These are phyloP conservation scores for Melanocharis versteri DNA, from an alignment of 2,113 vertebrate species.

Conservation along the genomic window DNA sequence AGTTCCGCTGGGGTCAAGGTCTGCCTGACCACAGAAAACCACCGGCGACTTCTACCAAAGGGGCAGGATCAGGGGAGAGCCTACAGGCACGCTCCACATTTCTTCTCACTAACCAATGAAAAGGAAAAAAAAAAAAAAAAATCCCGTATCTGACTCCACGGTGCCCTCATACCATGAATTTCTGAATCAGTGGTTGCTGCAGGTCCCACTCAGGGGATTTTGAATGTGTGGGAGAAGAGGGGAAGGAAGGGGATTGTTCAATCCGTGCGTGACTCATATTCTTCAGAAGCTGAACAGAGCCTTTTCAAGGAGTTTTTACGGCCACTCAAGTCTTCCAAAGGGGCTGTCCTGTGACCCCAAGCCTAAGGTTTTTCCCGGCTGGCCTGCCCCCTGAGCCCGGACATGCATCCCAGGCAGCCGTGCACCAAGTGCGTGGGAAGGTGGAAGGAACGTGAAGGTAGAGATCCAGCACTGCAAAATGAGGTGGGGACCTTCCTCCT, in stretches of 20 bases:
- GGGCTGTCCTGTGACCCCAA: background rate
- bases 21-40: background rate
- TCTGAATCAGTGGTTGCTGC: conserved; percentile 53
- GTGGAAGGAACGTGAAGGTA: background rate
- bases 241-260: conserved; percentile 64
- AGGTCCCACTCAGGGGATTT: conserved; percentile 58
- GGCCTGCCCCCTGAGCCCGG: background rate
- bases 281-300: conserved; percentile 37
- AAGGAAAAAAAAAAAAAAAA: background rate
- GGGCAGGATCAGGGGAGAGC: background rate
- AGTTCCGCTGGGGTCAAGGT: background rate
- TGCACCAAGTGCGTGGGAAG: background rate
- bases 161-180: conserved; percentile 51
- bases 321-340: background rate
- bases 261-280: conserved; percentile 42
- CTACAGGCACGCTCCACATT: background rate
- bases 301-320: conserved; percentile 45
- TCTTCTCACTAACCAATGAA: background rate
- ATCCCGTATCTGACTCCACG: background rate
- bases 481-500: background rate
- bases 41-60: background rate
- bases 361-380: background rate
- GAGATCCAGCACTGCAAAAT: background rate
- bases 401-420: background rate
- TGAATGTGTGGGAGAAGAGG: conserved; percentile 57